Conservation (phyloP, 2,888 invertebrate genomes). For the Heliconius ethilla region DNA sequence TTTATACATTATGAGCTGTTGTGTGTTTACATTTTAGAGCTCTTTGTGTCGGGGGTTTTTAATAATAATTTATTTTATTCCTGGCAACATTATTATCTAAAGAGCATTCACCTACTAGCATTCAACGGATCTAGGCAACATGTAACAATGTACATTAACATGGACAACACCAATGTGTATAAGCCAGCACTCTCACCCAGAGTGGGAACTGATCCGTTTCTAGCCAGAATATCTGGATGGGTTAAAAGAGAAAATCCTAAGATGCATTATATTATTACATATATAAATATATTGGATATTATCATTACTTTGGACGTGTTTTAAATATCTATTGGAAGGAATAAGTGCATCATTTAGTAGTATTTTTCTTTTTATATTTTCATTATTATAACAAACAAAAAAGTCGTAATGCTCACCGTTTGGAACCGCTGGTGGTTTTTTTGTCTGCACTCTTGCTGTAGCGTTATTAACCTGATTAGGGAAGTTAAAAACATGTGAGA, state of each 20-base stretch:
- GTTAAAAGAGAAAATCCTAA: slow-evolving; percentile 74
- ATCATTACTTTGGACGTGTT: slow-evolving; percentile 20
- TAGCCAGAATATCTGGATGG: slow-evolving; percentile 84
- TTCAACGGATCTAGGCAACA: slow-evolving; percentile 78
- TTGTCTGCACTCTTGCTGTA: slow-evolving; percentile 99
- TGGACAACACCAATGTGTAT: slow-evolving; percentile 76
- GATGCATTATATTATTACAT: slow-evolving; percentile 66
- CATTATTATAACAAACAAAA: not conserved
- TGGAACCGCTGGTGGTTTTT: slow-evolving; percentile 96
- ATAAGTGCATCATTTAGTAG: slow-evolving; percentile 28
- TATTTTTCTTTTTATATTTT: not conserved
- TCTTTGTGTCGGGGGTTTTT: not conserved
- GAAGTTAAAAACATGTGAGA: slow-evolving; percentile 66
- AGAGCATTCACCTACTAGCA: slow-evolving; percentile 76
- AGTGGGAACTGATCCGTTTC: slow-evolving; percentile 84
- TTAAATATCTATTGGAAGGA: slow-evolving; percentile 29
- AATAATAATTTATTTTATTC: not conserved
- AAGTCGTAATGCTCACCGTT: slow-evolving; percentile 86
- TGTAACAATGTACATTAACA: slow-evolving; percentile 67
- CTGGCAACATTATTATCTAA: slow-evolving; percentile 58
- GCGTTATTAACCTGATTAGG: slow-evolving; percentile 97
- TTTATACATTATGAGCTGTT: not conserved
- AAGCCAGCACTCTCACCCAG: slow-evolving; percentile 83
- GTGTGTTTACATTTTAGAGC: not conserved
- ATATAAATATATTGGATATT: slow-evolving; percentile 35